Evolutionary conservation across 2,888 invertebrate species (phyloP).

Genomic region (Amphiduros pacificus): DNA sequence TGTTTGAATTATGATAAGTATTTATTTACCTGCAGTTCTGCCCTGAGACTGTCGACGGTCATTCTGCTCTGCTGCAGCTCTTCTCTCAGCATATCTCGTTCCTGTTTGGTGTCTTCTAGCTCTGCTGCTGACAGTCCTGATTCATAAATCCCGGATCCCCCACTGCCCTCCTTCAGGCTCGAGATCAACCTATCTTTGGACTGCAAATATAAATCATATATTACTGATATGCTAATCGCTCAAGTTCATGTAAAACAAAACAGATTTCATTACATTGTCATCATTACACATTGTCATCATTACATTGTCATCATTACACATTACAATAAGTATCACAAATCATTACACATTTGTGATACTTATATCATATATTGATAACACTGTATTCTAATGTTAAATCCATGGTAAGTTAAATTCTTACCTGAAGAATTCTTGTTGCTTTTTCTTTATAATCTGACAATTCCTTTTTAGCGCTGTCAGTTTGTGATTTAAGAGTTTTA

Average conservation of each 20-base stretch:
- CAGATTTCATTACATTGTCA: too few relatives aligned
- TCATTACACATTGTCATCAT: too few relatives aligned
- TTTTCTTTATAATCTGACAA: constrained; percentile 78
- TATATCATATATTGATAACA: too few relatives aligned
- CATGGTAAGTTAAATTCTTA: too few relatives aligned
- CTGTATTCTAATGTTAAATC: too few relatives aligned
- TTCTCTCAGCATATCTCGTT: constrained; percentile 66
- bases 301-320: too few relatives aligned
- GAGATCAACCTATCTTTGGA: constrained; percentile 70
- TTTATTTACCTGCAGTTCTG: constrained; percentile 61
- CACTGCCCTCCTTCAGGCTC: constrained; percentile 36
- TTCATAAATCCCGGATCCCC: constrained; percentile 29
- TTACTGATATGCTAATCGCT: too few relatives aligned
- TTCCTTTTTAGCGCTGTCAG: constrained; percentile 64
- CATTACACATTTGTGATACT: too few relatives aligned
- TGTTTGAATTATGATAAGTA: too few relatives aligned
- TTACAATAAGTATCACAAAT: too few relatives aligned
- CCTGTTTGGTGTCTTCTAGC: constrained; percentile 67
- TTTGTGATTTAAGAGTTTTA: constrained; percentile 55
- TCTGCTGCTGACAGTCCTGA: constrained; percentile 59
- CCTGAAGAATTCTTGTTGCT: constrained; percentile 75
- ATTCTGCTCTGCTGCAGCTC: constrained; percentile 65
- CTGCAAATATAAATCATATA: constrained; percentile 44
- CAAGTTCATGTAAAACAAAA: too few relatives aligned
- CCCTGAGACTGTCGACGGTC: constrained; percentile 59